Base-by-base conservation (phyloP, 1,140 invertebrate genomes). In the Brachionus asplanchnoidis region DNA sequence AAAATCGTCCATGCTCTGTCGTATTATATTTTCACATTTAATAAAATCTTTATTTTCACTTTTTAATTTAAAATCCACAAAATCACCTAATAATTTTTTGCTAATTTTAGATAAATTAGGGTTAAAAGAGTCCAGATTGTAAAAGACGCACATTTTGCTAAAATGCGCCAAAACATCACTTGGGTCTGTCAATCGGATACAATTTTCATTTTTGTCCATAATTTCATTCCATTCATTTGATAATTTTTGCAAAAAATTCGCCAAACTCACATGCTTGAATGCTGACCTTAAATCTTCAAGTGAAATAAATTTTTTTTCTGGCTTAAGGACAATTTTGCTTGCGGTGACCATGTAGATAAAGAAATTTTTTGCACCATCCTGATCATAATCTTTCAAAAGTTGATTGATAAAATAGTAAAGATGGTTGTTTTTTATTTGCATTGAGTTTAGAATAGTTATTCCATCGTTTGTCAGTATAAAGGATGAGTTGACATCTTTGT, bases 401-500 rank as follows among this genome's bases (percentile, higher is more conserved):
- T 26, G 42, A 12, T 23, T 50, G 8, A 77, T 46, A 0, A 77
- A 12, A 77, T 77, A 50, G 42, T 77, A 77, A 20, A 77, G 46
- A 1, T 77, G 44, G 14, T 77, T 77, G 26, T 46, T 46, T 77
- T 77, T 50, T 50, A 77, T 77, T 28, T 50, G 6, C 0, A 77
- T 53, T 9, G 20, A 26, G 20, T 77, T 77, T 0, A 77, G 26
- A 23, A 77, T 50, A 14, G 73, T 77, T 32, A 2, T 50, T 50
- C 42, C 73, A 36, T 77, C 73, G 17, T 77, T 77, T 77, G 73
- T 77, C 8, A 77, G 32, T 17, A 28, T 50, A 11, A 36, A 77
- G 11, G 20, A 26, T 1, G 32, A 42, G 36, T 40, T 73, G n/a
- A 17, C 32, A 23, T 46, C 42, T 46, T 32, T 23, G 42, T 50